Evolutionary conservation across 2,888 invertebrate genomes (phyloP), one percentile per base, ranked within the genome.

Genomic region (Hymenopus coronatus): DNA sequence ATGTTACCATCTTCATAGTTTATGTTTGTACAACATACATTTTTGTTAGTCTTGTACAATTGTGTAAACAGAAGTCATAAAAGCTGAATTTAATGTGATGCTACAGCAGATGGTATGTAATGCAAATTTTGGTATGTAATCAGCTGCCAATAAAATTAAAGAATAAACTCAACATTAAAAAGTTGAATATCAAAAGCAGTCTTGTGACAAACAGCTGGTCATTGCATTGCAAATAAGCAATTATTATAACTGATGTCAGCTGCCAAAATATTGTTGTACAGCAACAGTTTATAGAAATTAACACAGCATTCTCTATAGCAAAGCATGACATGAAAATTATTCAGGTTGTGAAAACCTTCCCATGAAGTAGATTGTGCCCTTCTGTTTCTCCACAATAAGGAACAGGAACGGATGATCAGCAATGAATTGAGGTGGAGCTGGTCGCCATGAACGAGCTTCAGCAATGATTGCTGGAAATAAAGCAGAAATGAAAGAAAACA

Each of bases 361-460:
- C 81, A 82, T 85, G 54, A 89, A 88, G 28, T 88, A 82, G 15
- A 84, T 46, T 33, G 85, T 30, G 40, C 46, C 40, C 15, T 85
- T 27, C 33, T 20, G 25, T 54, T 85, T 84, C 30, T 89, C 88
- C 82, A 83, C 30, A 12, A 89, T 84, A 15, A 88, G 3, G 46
- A 89, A 85, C 82, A 89, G n/a, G 54, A 89, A 89, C 14, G 89
- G 88, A 82, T 89, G 89, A 83, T 89, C 89, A n/a, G 83, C 89
- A 28, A 82, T 81, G 30, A 88, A 89, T n/a, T 87, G 87, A 46
- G 83, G 86, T 27, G 86, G 86, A 46, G 86, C 28, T 28, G 87
- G 87, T 82, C 82, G 33, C 87, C 87, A 87, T 25, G 54, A 54
- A 30, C 87, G 87, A 82, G 82, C 33, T 82, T 87, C 87, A 82